Base-by-base conservation (phyloP, 2,888 invertebrate genomes). In the Rotaria sp. region DNA sequence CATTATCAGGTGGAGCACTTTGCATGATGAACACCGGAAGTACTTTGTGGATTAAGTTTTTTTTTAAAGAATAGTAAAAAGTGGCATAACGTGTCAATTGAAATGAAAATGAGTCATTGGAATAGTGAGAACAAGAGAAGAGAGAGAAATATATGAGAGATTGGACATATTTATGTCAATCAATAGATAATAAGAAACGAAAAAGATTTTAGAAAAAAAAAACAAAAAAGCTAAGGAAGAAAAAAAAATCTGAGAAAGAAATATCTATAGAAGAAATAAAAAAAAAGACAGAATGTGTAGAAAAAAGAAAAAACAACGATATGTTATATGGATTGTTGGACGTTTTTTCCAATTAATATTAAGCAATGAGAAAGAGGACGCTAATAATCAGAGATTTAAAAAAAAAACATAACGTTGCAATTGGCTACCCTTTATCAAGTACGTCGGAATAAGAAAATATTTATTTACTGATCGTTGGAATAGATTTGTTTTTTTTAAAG, bases 1-100 rank as follows among this genome's bases (percentile, higher is more conserved):
- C 89, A 88, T 92, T 92, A 85, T 91, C 91, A 85, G 41, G 41
- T 30, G 75, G 75, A 30, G 35, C 67, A 45, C 75, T 80, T 80
- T 80, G 75, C 75, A 80, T 80, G 75, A 67, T 67, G 67, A 67
- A 67, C 67, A 67, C 67, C 67, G 67, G 67, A 67, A 35, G 30
- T 67, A 67, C 67, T 35, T 35, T 35, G 67, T 35, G 15, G 67
- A 67, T 67, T 35, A 30, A 30, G 30, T 67, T 35, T 67, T 55
- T 57, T 67, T 35, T 18, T 13, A 30, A 67, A 67, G 15, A 67
- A 67, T 67, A 67, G 30, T 67, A 35, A 13, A 5, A 67, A 35
- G 67, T 35, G 30, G 35, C 67, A 67, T 67, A 67, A 67, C 67
- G 67, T 67, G 35, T 67, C 35, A 67, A 67, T 67, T 67, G 67